Evolutionary conservation across 2,797 vertebrate genomes (phyloP).

Genomic region (Brachymystax lenok): DNA sequence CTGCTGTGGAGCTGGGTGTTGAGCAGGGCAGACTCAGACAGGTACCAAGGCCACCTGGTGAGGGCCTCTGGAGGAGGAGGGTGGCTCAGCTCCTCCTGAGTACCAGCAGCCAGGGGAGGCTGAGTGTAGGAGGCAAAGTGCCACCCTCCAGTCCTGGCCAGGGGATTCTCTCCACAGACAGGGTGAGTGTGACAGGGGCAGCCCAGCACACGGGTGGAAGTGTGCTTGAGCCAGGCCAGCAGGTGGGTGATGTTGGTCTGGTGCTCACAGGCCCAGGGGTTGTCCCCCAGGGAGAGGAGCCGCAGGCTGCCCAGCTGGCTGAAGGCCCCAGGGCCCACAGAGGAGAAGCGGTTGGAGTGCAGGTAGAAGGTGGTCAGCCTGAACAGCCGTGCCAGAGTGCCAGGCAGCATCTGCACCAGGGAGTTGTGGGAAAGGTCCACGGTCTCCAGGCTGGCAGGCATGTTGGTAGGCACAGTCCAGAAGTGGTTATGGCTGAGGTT

Average conservation of each 20-base stretch:
- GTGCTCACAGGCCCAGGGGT: constrained; percentile 90
- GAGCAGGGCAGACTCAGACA: constrained; percentile 44
- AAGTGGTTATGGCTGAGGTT: constrained; percentile 93
- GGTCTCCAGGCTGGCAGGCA: constrained; percentile 83
- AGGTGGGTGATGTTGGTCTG: constrained; percentile 76
- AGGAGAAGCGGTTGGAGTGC: constrained; percentile 89
- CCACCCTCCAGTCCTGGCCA: constrained; percentile 62
- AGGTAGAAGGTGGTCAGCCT: constrained; percentile 83
- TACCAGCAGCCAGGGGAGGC: constrained; percentile 56
- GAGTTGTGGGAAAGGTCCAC: constrained; percentile 91
- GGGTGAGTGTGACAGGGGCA: constrained; percentile 81
- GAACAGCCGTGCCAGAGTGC: constrained; percentile 84
- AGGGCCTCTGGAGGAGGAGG: constrained; percentile 32
- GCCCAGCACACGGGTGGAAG: constrained; percentile 76
- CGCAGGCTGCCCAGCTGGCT: constrained; percentile 77
- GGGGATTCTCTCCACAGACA: constrained; percentile 65
- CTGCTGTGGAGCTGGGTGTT: constrained; percentile 32
- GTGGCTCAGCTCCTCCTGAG: constrained; percentile 46
- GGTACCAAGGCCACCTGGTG: constrained; percentile 54
- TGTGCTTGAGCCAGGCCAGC: constrained; percentile 82
- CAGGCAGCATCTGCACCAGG: constrained; percentile 87
- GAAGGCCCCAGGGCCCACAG: constrained; percentile 80
- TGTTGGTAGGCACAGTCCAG: constrained; percentile 95
- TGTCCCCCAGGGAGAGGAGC: constrained; percentile 84
- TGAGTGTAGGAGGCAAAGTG: constrained; percentile 69